phyloP scores from a whole-genome alignment of 1,140 invertebrate genomes.

The Ptiloglossa arizonensis region DNA sequence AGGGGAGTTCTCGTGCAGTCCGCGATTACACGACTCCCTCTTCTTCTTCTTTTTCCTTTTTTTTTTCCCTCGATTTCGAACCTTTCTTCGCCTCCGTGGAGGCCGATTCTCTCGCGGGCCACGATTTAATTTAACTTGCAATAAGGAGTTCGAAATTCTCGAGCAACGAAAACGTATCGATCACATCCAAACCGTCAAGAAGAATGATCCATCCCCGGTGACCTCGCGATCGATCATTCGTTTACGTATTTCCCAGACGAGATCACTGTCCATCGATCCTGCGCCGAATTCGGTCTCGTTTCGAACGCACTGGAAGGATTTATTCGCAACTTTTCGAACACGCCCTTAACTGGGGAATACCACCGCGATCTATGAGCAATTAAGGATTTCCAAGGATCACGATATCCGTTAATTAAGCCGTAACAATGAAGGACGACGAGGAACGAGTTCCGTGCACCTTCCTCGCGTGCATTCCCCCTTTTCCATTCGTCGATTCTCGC shows the following conservation, averaged over 20 bases:
- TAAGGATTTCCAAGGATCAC: slow-evolving; percentile 69
- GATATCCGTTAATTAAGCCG: slow-evolving; percentile 70
- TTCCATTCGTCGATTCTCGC: slow-evolving; percentile 1
- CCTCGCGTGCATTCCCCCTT: neutral
- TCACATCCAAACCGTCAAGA: neutral
- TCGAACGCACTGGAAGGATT: too few species aligned
- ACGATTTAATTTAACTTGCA: slow-evolving; percentile 42
- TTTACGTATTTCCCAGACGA: neutral
- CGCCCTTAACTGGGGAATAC: slow-evolving; percentile 69
- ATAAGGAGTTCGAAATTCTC: slow-evolving; percentile 8
- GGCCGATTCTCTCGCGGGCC: neutral
- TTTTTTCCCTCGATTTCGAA: slow-evolving; percentile 4
- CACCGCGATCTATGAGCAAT: slow-evolving; percentile 64
- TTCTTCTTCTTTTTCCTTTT: slow-evolving; percentile 10
- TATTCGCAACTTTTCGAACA: slow-evolving; percentile 5
- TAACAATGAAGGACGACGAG: slow-evolving; percentile 69
- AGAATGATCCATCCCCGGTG: neutral
- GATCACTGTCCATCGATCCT: neutral
- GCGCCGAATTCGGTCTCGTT: neutral
- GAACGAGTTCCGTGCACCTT: neutral
- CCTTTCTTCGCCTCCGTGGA: neutral
- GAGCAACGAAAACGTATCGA: neutral
- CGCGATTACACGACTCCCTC: slow-evolving; percentile 17
- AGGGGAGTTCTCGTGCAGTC: slow-evolving; percentile 24
- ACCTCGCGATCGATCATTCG: neutral